Conservation (phyloP, 2,113 vertebrate species). For the Cervus canadensis region DNA sequence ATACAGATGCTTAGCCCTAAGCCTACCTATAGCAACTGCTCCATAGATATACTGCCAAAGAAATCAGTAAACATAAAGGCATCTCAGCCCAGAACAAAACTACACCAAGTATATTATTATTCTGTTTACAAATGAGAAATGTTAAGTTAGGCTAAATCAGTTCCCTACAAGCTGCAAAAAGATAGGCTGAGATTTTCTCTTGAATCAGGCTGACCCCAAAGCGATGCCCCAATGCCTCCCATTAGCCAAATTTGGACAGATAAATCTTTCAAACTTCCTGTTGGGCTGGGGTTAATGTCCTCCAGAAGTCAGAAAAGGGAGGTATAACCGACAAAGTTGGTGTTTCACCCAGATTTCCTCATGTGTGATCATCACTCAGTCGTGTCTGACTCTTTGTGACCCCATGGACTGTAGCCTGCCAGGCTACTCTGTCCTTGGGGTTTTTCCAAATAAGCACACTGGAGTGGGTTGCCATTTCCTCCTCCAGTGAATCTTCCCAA, state of each 20-base stretch:
- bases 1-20: not conserved
- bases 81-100: not conserved
- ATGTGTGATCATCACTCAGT: not conserved
- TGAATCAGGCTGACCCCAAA: not conserved
- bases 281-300: not conserved
- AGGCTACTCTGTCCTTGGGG: not conserved
- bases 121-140: not conserved
- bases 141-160: not conserved
- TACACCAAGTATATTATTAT: not conserved
- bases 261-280: not conserved
- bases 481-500: not conserved
- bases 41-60: not conserved
- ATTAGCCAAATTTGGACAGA: not conserved
- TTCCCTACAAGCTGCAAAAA: not conserved
- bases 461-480: not conserved
- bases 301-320: not conserved
- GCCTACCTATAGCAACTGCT: not conserved
- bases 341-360: not conserved
- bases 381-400: not conserved
- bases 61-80: conserved; percentile 13
- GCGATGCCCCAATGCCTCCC: not conserved
- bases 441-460: not conserved
- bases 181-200: not conserved
- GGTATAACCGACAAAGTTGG: fast-evolving
- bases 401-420: not conserved